These are phyloP conservation scores for Megaptera novaeangliae DNA, from an alignment of 2,113 vertebrate genomes.

Conservation along the genomic window DNA sequence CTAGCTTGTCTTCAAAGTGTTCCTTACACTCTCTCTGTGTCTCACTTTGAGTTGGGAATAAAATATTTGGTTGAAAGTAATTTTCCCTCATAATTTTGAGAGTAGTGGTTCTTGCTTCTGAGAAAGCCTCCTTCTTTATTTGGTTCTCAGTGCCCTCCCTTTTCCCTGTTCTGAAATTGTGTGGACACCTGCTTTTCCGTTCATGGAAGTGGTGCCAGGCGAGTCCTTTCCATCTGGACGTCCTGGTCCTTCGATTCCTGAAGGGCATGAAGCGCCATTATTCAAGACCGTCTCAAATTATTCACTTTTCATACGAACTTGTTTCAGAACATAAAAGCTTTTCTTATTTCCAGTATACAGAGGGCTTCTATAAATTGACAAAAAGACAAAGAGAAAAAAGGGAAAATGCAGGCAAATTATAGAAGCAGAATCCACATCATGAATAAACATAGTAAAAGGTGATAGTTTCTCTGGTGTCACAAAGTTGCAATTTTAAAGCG, in stretches of 20 bases:
- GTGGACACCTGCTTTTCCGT: background rate
- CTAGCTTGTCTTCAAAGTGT: background rate
- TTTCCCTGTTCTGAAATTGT: background rate
- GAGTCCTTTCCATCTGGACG: background rate
- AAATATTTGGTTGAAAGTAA: background rate
- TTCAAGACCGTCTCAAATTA: background rate
- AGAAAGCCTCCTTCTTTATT: background rate
- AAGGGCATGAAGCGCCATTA: background rate
- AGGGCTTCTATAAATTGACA: background rate
- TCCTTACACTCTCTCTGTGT: background rate
- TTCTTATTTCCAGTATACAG: background rate
- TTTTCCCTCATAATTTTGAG: background rate
- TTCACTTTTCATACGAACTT: background rate
- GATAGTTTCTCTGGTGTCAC: background rate
- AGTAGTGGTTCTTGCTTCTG: background rate
- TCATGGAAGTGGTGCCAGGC: too few relatives aligned
- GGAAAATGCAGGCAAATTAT: background rate
- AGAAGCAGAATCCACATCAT: background rate
- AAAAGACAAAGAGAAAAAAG: background rate
- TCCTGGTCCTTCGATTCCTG: background rate
- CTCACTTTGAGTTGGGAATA: background rate
- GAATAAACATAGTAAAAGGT: background rate
- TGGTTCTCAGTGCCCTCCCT: background rate
- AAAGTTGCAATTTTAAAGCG: background rate
- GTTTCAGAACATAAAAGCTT: background rate